A percentile compares a stretch with the other conserved stretches of the same genome.
phyloP scores from a whole-genome alignment of 2,888 invertebrate species.

The Temnothorax rugatulus region DNA sequence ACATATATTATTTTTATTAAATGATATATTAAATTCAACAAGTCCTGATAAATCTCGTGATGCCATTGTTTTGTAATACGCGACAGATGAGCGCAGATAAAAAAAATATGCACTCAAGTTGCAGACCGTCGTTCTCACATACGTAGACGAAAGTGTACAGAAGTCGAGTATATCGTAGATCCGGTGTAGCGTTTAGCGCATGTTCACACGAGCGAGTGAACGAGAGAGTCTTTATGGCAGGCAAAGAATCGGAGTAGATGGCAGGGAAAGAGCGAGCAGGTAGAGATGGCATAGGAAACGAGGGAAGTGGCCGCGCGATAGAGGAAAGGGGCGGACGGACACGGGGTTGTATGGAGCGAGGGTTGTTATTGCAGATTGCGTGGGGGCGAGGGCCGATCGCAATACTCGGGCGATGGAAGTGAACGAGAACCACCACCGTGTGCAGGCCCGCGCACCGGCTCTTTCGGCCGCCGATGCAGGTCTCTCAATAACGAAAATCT shows the following conservation, averaged over 20 bases:
- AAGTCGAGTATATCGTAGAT: slow-evolving; percentile 70
- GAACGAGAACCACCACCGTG: slow-evolving; percentile 69
- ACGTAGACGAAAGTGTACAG: slow-evolving; percentile 71
- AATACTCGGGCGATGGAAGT: slow-evolving; percentile 80
- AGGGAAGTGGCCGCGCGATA: slow-evolving; percentile 10
- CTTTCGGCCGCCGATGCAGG: slow-evolving; percentile 71
- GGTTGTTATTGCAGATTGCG: slow-evolving; percentile 84
- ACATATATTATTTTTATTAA: neutral
- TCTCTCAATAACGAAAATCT: slow-evolving; percentile 84
- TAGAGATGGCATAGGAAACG: slow-evolving; percentile 40
- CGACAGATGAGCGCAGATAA: neutral
- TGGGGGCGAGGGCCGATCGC: slow-evolving; percentile 81
- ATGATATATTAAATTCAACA: neutral
- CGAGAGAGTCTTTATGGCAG: slow-evolving; percentile 73
- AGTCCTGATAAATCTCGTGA: slow-evolving; percentile 69
- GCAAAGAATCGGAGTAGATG: slow-evolving; percentile 74
- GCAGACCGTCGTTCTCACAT: slow-evolving; percentile 69
- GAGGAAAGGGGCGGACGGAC: slow-evolving; percentile 35
- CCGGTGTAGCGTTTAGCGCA: slow-evolving; percentile 76
- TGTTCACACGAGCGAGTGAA: slow-evolving; percentile 54
- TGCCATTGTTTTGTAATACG: slow-evolving; percentile 67
- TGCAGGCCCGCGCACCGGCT: slow-evolving; percentile 67
- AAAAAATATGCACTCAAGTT: slow-evolving; percentile 56
- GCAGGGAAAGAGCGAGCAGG: slow-evolving; percentile 39
- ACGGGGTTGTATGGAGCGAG: slow-evolving; percentile 75